phyloP scores from a whole-genome alignment of 2,888 invertebrate species.

The Agrotis clavis region DNA sequence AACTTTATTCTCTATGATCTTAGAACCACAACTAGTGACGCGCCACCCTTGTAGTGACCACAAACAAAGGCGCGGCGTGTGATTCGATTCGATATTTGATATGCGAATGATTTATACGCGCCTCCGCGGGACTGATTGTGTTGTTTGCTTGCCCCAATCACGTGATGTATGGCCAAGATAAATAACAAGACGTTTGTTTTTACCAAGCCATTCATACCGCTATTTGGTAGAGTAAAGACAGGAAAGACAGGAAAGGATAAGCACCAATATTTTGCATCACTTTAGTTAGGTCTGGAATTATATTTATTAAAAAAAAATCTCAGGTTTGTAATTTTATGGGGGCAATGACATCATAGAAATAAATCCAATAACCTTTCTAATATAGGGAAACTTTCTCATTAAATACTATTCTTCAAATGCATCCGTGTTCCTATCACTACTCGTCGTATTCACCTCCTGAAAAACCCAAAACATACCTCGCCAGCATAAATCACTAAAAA shows the following conservation, averaged over 20 bases:
- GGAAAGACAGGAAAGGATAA: no score
- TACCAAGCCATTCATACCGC: conserved; percentile 38
- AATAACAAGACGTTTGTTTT: conserved; percentile 60
- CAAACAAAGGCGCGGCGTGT: conserved; percentile 40
- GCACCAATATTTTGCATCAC: not conserved
- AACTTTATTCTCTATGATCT: not conserved
- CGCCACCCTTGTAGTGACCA: conserved; percentile 34
- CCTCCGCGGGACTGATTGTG: conserved; percentile 54
- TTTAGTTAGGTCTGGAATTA: not conserved
- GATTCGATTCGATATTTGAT: conserved; percentile 59
- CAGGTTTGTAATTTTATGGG: no score
- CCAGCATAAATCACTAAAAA: conserved; percentile 17
- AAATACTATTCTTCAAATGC: no score
- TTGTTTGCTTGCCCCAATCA: conserved; percentile 66
- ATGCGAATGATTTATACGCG: conserved; percentile 63
- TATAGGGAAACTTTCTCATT: no score
- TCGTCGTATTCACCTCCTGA: no score
- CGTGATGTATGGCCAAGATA: conserved; percentile 61
- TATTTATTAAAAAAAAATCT: no score
- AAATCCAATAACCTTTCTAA: no score
- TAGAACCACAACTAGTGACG: conserved; percentile 13
- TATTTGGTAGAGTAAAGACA: no score
- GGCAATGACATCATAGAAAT: no score
- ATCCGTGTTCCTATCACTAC: no score
- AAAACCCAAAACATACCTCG: no score